Evolutionary conservation across 92 coral and sea anemone species (phyloP).

Genomic region (Epizoanthus fatuus): DNA sequence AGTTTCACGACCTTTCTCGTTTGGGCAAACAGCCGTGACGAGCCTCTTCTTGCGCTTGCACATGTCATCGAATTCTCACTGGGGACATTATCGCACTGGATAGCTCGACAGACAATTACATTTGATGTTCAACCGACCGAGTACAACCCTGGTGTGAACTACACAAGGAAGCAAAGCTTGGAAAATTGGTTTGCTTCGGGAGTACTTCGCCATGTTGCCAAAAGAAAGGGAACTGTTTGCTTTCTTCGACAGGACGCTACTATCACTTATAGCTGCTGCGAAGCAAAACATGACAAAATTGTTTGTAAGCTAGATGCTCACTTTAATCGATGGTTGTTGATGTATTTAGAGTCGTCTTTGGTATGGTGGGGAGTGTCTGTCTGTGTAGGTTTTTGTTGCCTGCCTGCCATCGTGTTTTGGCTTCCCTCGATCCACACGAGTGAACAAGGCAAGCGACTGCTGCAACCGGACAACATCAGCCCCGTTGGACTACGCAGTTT

Average conservation of each 20-base stretch:
- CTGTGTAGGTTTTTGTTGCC: background rate
- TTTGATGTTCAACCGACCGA: background rate
- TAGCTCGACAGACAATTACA: background rate
- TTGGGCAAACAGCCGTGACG: conserved; percentile 12
- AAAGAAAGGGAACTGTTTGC: background rate
- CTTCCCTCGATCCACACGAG: background rate
- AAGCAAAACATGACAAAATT: background rate
- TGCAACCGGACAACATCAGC: background rate
- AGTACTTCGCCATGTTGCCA: background rate
- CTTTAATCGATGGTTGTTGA: background rate
- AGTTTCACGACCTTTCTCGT: background rate
- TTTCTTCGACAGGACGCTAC: background rate
- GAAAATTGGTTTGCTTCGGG: background rate
- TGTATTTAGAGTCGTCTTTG: background rate
- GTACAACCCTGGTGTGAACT: background rate
- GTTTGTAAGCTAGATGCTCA: background rate
- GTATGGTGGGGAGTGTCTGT: no score
- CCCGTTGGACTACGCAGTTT: background rate
- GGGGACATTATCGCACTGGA: background rate
- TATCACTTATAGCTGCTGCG: background rate
- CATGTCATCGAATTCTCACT: background rate
- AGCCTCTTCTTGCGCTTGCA: background rate
- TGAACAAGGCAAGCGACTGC: background rate
- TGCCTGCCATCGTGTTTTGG: background rate
- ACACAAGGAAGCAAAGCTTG: background rate